Evolutionary conservation across 2,113 vertebrate genomes (phyloP), one percentile per base, ranked within the genome.

Genomic region (Neolamprologus cancellatus): DNA sequence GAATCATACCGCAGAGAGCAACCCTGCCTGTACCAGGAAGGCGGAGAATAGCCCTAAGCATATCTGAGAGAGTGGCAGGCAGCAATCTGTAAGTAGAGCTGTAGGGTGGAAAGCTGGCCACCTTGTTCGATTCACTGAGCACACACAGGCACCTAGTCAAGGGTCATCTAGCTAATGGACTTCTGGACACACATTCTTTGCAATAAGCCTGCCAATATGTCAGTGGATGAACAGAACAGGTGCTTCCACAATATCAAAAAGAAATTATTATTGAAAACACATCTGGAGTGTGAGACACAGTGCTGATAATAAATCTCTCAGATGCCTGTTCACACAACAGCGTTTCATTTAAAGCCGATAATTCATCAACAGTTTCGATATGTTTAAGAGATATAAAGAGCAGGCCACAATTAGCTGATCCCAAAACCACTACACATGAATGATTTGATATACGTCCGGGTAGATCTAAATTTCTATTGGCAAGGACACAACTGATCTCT

Each of bases 131-230:
- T 91, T 91, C 93, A 93, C 89, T 89, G 94, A 93, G 89, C 93
- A 90, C 81, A 88, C 87, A 93, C 91, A 88, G 90, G 82, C 86
- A 83, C 76, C 85, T 87, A 87, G 66, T 92, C 87, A 84, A 76
- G 88, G 93, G 92, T 91, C 92, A 89, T 92, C 71, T 79, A 78
- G 83, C 93, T 94, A 93, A 94, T 94, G 91, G 93, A 93, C 92
- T 91, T 90, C 87, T 88, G 76, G 66, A 85, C 88, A 86, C 85
- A 54, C 66, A 84, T 78, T 91, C 57, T 83, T 78, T 76, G 59
- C 84, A 83, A 39, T 78, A 78, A 87, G 80, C 13, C 83, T 85
- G 90, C 61, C 86, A 86, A 79, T 87, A 87, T 86, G 66, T 80
- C 10, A 4, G 50, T 55, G 83, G 11, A 34, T 4, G 7, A 82